Percentiles rank a stretch among this genome's conserved stretches.
Conservation (phyloP, 2,797 vertebrate genomes). For the Pangasius djambal region DNA sequence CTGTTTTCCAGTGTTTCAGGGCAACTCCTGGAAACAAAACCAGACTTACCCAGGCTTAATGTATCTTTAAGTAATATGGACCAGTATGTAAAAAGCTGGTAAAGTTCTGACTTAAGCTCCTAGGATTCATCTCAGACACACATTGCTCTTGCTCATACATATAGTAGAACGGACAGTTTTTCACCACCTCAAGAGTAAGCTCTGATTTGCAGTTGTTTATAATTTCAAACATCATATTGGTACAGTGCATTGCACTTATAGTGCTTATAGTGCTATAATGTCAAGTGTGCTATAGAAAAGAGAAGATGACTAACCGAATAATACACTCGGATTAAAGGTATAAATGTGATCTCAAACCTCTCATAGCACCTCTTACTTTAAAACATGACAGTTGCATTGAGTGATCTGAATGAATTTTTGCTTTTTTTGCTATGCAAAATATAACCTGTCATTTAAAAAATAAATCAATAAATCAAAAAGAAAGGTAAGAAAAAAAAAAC, state of each 20-base stretch:
- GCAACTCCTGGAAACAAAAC: not conserved
- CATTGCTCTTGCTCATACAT: not conserved
- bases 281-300: not conserved
- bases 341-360: not conserved
- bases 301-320: not conserved
- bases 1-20: not conserved
- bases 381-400: too few relatives aligned
- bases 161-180: not conserved
- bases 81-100: not conserved
- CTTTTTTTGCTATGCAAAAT: not conserved
- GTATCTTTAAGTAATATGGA: not conserved
- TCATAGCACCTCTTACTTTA: not conserved
- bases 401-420: not conserved
- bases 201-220: constrained; percentile 10
- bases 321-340: not conserved
- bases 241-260: not conserved
- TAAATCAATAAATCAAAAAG: not conserved
- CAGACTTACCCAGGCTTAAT: not conserved
- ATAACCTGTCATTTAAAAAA: not conserved
- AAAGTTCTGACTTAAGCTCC: not conserved
- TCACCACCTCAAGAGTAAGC: not conserved
- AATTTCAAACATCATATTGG: not conserved
- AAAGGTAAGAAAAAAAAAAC: not conserved
- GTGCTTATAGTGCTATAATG: not conserved
- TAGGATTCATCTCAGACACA: too few relatives aligned